Evolutionary conservation across 2,113 vertebrate species (phyloP).

Genomic region (Lepus timidus): DNA sequence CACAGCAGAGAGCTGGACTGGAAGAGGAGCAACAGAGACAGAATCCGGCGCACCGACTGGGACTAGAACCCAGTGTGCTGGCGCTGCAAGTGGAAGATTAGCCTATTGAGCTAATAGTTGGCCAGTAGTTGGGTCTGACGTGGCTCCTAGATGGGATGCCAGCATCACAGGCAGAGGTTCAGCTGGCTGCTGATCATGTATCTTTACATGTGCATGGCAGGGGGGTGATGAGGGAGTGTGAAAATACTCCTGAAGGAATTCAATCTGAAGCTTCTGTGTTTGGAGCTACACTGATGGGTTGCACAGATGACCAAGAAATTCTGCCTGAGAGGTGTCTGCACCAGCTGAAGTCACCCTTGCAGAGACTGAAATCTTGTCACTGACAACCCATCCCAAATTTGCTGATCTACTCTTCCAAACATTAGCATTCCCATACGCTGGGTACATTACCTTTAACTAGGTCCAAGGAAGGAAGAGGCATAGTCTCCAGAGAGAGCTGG

Average conservation of each 20-base stretch:
- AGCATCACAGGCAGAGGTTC: too few relatives aligned
- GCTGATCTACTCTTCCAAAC: conserved; percentile 4
- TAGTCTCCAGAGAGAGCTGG: background rate
- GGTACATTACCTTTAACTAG: background rate
- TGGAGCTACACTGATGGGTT: background rate
- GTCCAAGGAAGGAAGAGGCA: background rate
- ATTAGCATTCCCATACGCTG: background rate
- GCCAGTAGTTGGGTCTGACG: too few relatives aligned
- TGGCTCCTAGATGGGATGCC: too few relatives aligned
- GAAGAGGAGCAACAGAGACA: too few relatives aligned
- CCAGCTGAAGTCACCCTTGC: background rate
- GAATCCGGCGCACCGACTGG: too few relatives aligned
- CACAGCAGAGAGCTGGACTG: too few relatives aligned
- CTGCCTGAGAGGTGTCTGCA: background rate
- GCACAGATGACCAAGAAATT: background rate
- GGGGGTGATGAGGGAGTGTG: background rate
- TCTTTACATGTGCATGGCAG: background rate
- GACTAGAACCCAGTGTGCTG: too few relatives aligned
- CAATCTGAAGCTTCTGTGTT: background rate
- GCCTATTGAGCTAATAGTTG: too few relatives aligned
- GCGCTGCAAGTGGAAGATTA: too few relatives aligned
- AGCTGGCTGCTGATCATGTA: background rate
- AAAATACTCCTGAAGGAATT: background rate
- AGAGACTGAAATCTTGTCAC: background rate
- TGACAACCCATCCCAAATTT: background rate